These are phyloP conservation scores for Zygaena filipendulae DNA, from an alignment of 2,888 invertebrate species.

Conservation along the genomic window DNA sequence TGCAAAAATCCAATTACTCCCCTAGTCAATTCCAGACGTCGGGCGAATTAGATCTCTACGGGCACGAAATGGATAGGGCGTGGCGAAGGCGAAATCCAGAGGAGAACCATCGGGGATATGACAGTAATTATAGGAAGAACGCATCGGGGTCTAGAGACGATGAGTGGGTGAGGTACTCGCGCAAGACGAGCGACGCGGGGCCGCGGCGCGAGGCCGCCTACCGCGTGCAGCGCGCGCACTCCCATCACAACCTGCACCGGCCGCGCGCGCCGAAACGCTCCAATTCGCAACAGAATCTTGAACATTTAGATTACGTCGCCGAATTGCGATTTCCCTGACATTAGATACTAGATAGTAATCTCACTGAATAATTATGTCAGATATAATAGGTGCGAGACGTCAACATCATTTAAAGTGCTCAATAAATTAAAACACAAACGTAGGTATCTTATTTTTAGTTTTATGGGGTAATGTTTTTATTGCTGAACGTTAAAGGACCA, in stretches of 20 bases:
- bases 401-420: constrained; percentile 43
- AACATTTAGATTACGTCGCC: constrained; percentile 71
- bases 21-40: constrained; percentile 71
- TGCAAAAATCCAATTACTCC: constrained; percentile 69
- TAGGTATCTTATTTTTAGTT: constrained; percentile 33
- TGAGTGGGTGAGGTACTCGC: constrained; percentile 35
- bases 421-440: constrained; percentile 65
- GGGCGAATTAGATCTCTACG: constrained; percentile 75
- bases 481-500: too few relatives aligned
- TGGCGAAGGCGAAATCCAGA: constrained; percentile 63
- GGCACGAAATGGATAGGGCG: constrained; percentile 68
- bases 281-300: constrained; percentile 72
- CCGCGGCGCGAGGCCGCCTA: constrained; percentile 58
- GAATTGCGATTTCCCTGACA: constrained; percentile 74
- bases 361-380: constrained; percentile 22
- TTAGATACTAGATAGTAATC: constrained; percentile 27
- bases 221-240: constrained; percentile 66
- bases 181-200: constrained; percentile 49
- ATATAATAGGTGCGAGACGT: constrained; percentile 25
- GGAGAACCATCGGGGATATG: constrained; percentile 42
- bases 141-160: constrained; percentile 38
- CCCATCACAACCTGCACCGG: constrained; percentile 72
- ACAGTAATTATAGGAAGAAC: constrained; percentile 47
- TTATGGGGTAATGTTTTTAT: constrained; percentile 10
- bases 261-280: constrained; percentile 65